Evolutionary conservation across 2,888 invertebrate species (phyloP), one percentile per base, ranked within the genome.

Genomic region (Pammene fasciana): DNA sequence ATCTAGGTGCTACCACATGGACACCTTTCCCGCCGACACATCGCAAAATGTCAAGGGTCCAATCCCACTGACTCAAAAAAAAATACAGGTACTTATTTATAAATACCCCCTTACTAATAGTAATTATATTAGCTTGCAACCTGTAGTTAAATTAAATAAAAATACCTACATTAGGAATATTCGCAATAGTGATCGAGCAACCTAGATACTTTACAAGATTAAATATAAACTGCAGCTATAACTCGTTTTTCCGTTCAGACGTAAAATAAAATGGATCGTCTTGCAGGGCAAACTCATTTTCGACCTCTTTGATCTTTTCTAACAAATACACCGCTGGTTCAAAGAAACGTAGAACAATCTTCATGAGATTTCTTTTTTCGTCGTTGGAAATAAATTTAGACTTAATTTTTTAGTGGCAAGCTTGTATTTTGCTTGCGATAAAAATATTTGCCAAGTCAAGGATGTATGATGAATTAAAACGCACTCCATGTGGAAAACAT

Each of bases 221-320:
- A n/a, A n/a, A n/a, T n/a, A n/a, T 64, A 68, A 68, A 68, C 57
- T 68, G 68, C 57, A 64, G 52, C 50, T 57, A 64, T 68, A 68
- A 64, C 68, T 68, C 64, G 68, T 68, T 68, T 62, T 45, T 52
- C 52, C 45, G 57, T n/a, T 59, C 10, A 61, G 57, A 57, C 43
- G 34, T 64, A 52, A 64, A 68, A 56, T 50, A 57, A 68, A 68
- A 45, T 50, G 62, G 55, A 41, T 48, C 55, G 36, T 38, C 57
- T 46, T 52, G 64, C 64, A 48, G 52, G 57, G 68, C 52, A 68
- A 68, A 68, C 68, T 64, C 68, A 64, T 68, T 68, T 68, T 68
- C 57, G 57, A 59, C 36, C 57, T 68, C 68, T 68, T 68, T 68
- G 64, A 68, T 68, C 68, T 64, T 64, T 52, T 36, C 41, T 59